These are phyloP conservation scores for Brachionus koreanus DNA, from an alignment of 1,140 invertebrate genomes.

Conservation along the genomic window DNA sequence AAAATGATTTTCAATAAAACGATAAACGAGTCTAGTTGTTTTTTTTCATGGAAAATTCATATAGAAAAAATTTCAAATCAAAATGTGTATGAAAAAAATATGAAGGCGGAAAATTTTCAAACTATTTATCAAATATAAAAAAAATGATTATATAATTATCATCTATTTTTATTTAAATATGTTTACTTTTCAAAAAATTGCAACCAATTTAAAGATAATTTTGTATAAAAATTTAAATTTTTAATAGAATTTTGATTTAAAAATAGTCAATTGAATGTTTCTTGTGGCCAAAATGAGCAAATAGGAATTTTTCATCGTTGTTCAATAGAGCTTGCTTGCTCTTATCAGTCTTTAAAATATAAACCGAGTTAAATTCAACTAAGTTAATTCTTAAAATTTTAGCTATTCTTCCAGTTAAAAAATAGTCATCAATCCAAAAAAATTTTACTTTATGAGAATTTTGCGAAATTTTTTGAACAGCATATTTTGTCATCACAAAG, in stretches of 20 bases:
- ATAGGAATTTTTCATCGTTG: neutral
- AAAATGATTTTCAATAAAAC: too few species aligned
- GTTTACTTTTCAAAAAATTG: too few species aligned
- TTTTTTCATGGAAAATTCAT: too few species aligned
- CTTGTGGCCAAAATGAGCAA: neutral
- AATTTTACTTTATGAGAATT: constrained; percentile 28
- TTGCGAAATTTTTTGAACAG: neutral
- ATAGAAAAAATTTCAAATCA: too few species aligned
- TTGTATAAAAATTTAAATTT: neutral
- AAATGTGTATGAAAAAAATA: too few species aligned
- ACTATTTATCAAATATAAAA: too few species aligned
- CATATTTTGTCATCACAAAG: neutral
- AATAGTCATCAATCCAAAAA: constrained; percentile 48
- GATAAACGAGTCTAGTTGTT: too few species aligned
- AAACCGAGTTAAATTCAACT: neutral
- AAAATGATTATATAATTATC: too few species aligned
- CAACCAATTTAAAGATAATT: too few species aligned
- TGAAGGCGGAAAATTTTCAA: too few species aligned
- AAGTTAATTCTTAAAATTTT: constrained; percentile 42
- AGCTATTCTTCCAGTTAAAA: neutral
- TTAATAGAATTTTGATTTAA: neutral
- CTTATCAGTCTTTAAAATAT: neutral
- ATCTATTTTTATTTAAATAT: too few species aligned
- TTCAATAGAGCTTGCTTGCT: neutral
- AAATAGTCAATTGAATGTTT: neutral